Percentiles rank a stretch among this genome's conserved stretches.
Evolutionary conservation across 2,888 invertebrate genomes (phyloP).

Genomic region (Lottia scabra): DNA sequence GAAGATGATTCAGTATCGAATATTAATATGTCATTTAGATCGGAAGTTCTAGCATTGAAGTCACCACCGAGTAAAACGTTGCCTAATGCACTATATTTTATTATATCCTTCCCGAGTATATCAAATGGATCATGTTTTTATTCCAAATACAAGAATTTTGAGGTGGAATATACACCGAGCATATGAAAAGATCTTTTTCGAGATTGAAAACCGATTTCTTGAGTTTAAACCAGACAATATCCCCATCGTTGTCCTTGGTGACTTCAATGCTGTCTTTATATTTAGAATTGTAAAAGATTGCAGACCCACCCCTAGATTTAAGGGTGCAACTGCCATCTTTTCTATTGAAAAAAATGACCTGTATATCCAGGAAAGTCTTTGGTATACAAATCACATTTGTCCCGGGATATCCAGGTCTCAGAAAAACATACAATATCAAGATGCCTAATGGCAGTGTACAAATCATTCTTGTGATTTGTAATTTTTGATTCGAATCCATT

Average conservation of each 20-base stretch:
- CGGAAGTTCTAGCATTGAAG: conserved; percentile 10
- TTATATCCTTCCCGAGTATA: conserved; percentile 8
- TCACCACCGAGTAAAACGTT: conserved; percentile 12
- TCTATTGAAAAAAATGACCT: not conserved
- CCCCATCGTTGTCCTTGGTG: not conserved
- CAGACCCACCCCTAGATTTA: not conserved
- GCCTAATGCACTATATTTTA: conserved; percentile 2
- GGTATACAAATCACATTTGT: not conserved
- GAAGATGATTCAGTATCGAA: not conserved
- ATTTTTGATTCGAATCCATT: not conserved
- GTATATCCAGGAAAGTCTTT: not conserved
- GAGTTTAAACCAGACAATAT: conserved; percentile 11
- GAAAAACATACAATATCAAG: not conserved
- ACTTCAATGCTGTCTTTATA: not conserved
- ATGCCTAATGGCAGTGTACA: not conserved
- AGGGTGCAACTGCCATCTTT: not conserved
- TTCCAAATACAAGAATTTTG: conserved; percentile 7
- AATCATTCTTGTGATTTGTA: not conserved
- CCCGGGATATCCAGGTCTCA: not conserved
- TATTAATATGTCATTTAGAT: not conserved
- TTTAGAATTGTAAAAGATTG: not conserved
- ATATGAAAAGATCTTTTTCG: conserved; percentile 17
- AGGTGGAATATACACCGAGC: conserved; percentile 13
- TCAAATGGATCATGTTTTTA: conserved; percentile 7
- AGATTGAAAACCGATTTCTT: conserved; percentile 17